phyloP scores from a whole-genome alignment of 2,797 vertebrate genomes.

The Phaenicophaeus curvirostris region DNA sequence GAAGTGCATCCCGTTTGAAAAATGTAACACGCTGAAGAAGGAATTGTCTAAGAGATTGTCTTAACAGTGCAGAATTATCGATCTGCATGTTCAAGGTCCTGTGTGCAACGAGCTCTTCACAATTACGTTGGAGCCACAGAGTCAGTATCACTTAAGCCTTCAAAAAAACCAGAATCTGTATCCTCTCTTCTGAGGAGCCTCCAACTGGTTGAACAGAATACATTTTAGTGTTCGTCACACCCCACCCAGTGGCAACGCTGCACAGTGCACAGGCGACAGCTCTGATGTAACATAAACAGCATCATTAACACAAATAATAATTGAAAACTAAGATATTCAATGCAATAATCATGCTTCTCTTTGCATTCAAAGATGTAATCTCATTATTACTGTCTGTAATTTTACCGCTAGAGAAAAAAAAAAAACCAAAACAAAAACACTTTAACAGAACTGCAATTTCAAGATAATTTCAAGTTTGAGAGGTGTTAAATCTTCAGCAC shows the following conservation, averaged over 20 bases:
- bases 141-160: rapidly evolving
- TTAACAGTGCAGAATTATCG: neutral
- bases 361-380: neutral
- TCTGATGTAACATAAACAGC: neutral
- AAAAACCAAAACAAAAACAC: too few species aligned
- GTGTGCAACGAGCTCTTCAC: neutral
- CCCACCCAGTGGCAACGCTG: neutral
- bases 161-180: neutral
- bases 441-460: neutral
- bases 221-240: neutral
- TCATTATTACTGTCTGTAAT: neutral
- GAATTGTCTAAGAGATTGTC: neutral
- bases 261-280: neutral
- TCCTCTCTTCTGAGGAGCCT: neutral
- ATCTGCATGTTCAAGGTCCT: too few species aligned
- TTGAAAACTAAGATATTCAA: neutral
- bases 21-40: neutral
- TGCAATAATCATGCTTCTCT: neutral
- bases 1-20: neutral
- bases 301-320: neutral
- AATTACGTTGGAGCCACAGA: rapidly evolving
- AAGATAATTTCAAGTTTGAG: neutral
- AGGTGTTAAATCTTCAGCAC: neutral
- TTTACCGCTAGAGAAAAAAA: neutral
- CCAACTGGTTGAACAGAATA: rapidly evolving